Evolutionary conservation across 2,113 vertebrate species (phyloP), one percentile per base, ranked within the genome.

Genomic region (Gopherus evgoodei): DNA sequence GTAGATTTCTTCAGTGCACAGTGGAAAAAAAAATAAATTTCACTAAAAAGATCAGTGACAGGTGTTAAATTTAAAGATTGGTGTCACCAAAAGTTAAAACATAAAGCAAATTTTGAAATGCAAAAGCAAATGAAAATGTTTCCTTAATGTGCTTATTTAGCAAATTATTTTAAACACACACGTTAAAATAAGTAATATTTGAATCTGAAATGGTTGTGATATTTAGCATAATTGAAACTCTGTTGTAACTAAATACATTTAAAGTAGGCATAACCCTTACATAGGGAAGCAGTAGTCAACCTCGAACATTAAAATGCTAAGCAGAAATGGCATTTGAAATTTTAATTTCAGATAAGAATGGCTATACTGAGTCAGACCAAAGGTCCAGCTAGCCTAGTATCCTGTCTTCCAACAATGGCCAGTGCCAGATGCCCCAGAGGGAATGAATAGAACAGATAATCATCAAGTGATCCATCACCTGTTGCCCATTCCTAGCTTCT

Each of bases 291-390:
- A 72, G 81, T 17, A 59, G 21, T 54, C 50, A 25, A 56, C 6
- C 81, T 12, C 24, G 9, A 91, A 79, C 22, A 59, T 22, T 87
- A 90, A 6, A 42, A 42, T 11, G 25, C 29, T 21, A 91, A 83
- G 17, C 0, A 8, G 6, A 94, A 87, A 81, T 3, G 29, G 6
- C 22, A 95, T 14, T 17, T 65, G 47, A 91, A 94, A 93, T 87
- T 3, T 57, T 0, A 2, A 78, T 42, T 85, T 90, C 22, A 76
- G n/a, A 38, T 9, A 1, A 1, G 38, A 53, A 53, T 1, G 6
- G 52, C 52, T 19, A 53, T 8, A 53, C 52, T 53, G 52, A 19
- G 52, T 19, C 52, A 53, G 19, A 53, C 6, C 19, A 53, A 53
- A 21, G 19, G 52, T 21, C 52, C 19, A 53, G 21, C 52, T 53